phyloP scores from a whole-genome alignment of 2,888 invertebrate genomes.

The Cynaeus angustus region DNA sequence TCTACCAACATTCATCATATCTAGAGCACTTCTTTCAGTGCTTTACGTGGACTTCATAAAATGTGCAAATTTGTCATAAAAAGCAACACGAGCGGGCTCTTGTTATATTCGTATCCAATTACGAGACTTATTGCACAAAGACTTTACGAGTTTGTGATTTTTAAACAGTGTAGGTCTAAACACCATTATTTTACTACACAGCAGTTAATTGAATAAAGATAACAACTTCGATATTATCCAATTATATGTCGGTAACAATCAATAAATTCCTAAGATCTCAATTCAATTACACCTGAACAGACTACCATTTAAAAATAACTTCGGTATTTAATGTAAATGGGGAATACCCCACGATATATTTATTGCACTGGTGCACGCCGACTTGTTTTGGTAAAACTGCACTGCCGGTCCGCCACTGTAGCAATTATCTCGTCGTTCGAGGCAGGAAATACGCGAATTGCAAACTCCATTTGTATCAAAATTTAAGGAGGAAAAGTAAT shows the following conservation, averaged over 20 bases:
- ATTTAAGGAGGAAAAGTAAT: not conserved
- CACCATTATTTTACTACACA: conserved; percentile 22
- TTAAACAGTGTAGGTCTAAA: conserved; percentile 26
- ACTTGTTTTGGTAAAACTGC: conserved; percentile 20
- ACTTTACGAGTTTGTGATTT: conserved; percentile 27
- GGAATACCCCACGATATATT: not conserved
- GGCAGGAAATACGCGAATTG: conserved; percentile 17
- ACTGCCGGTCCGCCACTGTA: not conserved
- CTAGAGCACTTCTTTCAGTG: conserved; percentile 1
- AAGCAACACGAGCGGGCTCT: conserved; percentile 35
- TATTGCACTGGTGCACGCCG: not conserved
- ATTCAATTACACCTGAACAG: conserved; percentile 47
- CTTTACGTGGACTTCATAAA: conserved; percentile 19
- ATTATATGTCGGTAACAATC: conserved; percentile 53
- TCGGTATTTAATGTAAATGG: not conserved
- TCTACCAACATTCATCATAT: not conserved
- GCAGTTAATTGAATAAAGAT: conserved; percentile 58
- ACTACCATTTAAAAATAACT: not conserved
- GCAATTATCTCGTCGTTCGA: conserved; percentile 8
- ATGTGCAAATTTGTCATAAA: conserved; percentile 46
- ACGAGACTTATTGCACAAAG: conserved; percentile 32
- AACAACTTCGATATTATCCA: conserved; percentile 55
- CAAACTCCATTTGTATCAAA: not conserved
- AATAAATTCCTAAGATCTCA: conserved; percentile 54
- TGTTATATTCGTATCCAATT: conserved; percentile 41